Evolutionary conservation across 2,113 vertebrate genomes (phyloP), one percentile per base, ranked within the genome.

Genomic region (Larimichthys polyactis): DNA sequence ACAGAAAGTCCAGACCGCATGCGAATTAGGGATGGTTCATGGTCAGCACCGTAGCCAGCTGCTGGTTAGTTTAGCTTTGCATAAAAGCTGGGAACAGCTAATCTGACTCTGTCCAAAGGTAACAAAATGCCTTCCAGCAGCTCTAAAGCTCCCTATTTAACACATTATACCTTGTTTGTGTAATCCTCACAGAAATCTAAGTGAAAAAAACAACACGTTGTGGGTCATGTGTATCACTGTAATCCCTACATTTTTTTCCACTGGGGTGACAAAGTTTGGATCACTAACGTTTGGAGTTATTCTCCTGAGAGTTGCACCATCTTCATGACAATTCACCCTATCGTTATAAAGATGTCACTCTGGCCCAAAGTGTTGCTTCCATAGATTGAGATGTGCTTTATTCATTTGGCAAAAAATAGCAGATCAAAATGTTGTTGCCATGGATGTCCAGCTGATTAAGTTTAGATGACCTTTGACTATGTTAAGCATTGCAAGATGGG

Each of bases 401-500:
- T 36, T 22, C 16, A 22, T 16, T 5, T 9, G 49, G 52, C 24
- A 54, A 62, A 85, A 67, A 70, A 78, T 49, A 77, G 54, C 36
- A 72, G 32, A 74, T 71, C 62, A 32, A 68, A 78, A 70, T 82
- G 49, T 52, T 67, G 67, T 85, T 77, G 62, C 57, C 75, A 62
- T 44, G 29, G 15, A 49, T 63, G 62, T 69, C 52, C 69, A 57
- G 62, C 79, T 82, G 75, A 69, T 82, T 81, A 58, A 69, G 73
- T 79, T 79, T 71, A 75, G 82, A 79, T 66, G 71, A 87, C 82
- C 67, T 85, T 83, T 83, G 71, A 75, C 75, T 44, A 29, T 51
- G 69, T 67, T 48, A 67, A 43, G 60, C 66, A 63, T 52, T 78
- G 19, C 51, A n/a, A 75, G 48, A 74, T 19, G 8, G 43, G 54